Conservation (phyloP, 2,888 invertebrate genomes). For the Amphimallon solstitiale region DNA sequence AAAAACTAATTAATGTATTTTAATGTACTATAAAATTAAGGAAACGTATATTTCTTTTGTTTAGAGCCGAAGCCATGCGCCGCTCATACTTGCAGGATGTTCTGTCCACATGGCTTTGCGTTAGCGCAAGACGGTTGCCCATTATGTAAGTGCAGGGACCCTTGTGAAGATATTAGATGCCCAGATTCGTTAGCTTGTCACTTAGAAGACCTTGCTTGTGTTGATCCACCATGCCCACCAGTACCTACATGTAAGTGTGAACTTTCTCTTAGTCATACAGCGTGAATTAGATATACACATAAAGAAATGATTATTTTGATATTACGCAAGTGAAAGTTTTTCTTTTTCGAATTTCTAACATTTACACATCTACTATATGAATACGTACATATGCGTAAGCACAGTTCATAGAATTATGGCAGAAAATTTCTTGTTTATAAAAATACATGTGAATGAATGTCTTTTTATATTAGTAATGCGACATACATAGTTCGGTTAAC, state of each 20-base stretch:
- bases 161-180: conserved; percentile 79
- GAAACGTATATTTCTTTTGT: not conserved
- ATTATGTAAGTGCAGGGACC: conserved; percentile 83
- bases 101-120: conserved; percentile 85
- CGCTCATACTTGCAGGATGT: conserved; percentile 86
- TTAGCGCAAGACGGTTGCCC: conserved; percentile 77
- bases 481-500: too few species aligned
- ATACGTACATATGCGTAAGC: too few species aligned
- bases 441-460: too few species aligned
- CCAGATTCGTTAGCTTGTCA: conserved; percentile 82
- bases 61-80: conserved; percentile 75
- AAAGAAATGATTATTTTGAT: conserved; percentile 13
- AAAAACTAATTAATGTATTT: not conserved
- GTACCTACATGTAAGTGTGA: conserved; percentile 77
- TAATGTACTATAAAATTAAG: not conserved
- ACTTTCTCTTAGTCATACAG: conserved; percentile 3
- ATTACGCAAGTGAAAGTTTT: conserved; percentile 33
- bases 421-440: too few species aligned
- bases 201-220: conserved; percentile 80
- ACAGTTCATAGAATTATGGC: too few species aligned
- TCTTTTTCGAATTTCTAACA: conserved; percentile 22
- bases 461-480: too few species aligned
- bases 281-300: not conserved
- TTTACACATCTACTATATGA: conserved; percentile 11
- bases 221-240: conserved; percentile 84